Evolutionary conservation across 2,797 vertebrate species (phyloP), one percentile per base, ranked within the genome.

Genomic region (Eidolon dupreanum): DNA sequence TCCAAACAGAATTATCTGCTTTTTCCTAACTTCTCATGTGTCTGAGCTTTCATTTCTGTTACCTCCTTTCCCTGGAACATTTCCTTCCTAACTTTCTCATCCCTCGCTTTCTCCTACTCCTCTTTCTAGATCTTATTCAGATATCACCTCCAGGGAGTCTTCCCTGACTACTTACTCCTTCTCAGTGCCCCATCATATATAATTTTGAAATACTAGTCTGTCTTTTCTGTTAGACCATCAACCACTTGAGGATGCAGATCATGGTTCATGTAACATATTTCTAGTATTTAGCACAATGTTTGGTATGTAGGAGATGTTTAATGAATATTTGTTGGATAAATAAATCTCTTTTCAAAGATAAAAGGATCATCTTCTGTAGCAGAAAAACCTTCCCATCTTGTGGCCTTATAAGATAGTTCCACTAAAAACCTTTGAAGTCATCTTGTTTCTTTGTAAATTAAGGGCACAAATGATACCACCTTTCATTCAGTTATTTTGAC

Each of bases 291-390:
- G 46, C 41, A 90, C 71, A 65, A 6, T 85, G 7, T 81, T 71
- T 49, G 33, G 9, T 57, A 63, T 26, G 5, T 57, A 70, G 59
- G 26, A 19, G 66, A 15, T 81, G 3, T 91, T 87, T 65, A 43
- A 33, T 77, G 77, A 88, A 36, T 89, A 77, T 83, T 63, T 92
- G 11, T 75, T 95, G 33, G 70, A 38, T 74, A 82, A 87, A 33
- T 82, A 71, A 55, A 55, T 84, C 38, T 88, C n/a, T 84, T 90
- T 85, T 88, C 17, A 88, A 94, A 96, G 49, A 51, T 7, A 19
- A 43, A 46, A 73, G 1, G 20, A 33, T 57, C 5, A 20, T 49
- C 16, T 77, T 92, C 26, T 59, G 0, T 66, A 57, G 19, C 68
- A 11, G 51, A 94, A 74, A 49, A 59, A 51, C 33, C 20, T 74